Base-by-base conservation (phyloP, 1,140 invertebrate species). In the Schlechtendalia chinensis region DNA sequence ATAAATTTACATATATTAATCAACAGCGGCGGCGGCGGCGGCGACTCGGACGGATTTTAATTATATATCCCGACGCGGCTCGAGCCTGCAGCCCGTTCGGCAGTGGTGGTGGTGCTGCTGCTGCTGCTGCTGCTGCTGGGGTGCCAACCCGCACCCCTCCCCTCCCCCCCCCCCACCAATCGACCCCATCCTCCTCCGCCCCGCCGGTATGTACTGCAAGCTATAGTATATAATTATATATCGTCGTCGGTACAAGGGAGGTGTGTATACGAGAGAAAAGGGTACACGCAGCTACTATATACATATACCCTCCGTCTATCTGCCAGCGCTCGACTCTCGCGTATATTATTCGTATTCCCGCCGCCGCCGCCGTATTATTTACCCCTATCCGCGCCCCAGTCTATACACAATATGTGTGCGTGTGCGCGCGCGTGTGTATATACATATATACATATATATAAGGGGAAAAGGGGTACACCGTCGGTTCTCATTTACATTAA, bases 1-100 rank as follows among this genome's bases (percentile, higher is more conserved):
- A 72, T 72, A 72, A 72, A 72, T 72, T 72, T 72, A 72, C 69
- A 72, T 72, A 72, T 72, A 72, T 72, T 72, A 72, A 72, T 72
- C 69, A 72, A 72, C 69, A 72, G 69, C 69, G 69, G 69, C 69
- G 69, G 69, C 69, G 69, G 69, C 69, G 69, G 69, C 69, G 69
- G 69, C 69, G 69, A 72, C 69, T 72, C 69, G 69, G 69, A 72
- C 69, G 69, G 69, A 72, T 72, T 72, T 72, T 72, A 72, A 72
- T 72, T 72, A 72, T 72, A 72, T 72, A 72, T 72, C 69, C 69
- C 69, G 69, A 72, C 69, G 50, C 69, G 24, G 69, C 67, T 69
- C 45, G 45, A 22, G 45, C 69, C 47, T 54, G 47, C 69, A 71
- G 67, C 69, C 69, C 69, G 69, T 71, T 71, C 69, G 45, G 14